Conservation (phyloP, 2,888 invertebrate species). For the Ectobius pallidus region DNA sequence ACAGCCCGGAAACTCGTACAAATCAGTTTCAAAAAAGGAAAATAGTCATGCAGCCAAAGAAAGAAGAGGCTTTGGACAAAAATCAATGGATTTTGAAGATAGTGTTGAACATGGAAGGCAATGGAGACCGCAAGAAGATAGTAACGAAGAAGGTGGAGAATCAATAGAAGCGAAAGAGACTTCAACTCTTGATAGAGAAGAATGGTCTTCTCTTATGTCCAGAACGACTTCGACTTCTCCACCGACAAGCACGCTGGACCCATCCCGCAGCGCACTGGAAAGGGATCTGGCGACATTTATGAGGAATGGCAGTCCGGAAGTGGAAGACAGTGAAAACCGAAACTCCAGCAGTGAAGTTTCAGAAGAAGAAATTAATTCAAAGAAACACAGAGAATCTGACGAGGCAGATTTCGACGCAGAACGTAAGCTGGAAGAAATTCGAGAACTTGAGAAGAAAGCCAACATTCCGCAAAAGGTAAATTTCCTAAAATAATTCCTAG, state of each 20-base stretch:
- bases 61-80: no score
- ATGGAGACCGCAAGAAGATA: not conserved
- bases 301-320: not conserved
- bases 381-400: not conserved
- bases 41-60: no score
- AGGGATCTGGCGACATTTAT: not conserved
- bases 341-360: not conserved
- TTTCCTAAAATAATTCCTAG: no score
- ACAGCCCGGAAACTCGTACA: no score
- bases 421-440: constrained; percentile 27
- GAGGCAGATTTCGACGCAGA: constrained; percentile 29
- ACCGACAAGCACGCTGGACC: not conserved
- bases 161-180: not conserved
- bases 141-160: not conserved
- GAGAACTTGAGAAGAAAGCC: constrained; percentile 33
- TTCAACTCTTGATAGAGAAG: no score
- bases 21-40: no score
- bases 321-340: not conserved
- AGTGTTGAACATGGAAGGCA: constrained; percentile 20
- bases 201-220: no score
- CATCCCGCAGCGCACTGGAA: not conserved
- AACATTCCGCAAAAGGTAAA: constrained; percentile 19
- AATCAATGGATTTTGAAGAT: not conserved
- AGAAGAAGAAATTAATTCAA: not conserved
- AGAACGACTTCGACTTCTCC: no score